Conservation (phyloP, 1,140 invertebrate species). For the Drosophila equinoxialis region DNA sequence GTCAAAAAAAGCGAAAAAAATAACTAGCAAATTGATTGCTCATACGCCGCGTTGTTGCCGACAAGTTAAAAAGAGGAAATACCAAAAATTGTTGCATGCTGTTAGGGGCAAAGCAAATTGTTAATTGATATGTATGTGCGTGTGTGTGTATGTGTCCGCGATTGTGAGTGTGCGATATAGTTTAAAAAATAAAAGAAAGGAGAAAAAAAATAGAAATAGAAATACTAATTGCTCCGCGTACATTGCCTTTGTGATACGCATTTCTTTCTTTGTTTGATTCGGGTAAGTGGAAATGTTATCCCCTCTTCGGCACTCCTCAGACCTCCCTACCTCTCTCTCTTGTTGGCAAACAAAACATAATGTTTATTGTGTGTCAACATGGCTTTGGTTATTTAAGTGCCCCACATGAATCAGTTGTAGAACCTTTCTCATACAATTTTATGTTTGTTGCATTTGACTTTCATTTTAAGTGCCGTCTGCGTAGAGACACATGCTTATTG, state of each 20-base stretch:
- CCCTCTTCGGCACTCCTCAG: neutral
- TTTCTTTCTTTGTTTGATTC: constrained; percentile 1
- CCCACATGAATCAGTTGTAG: constrained; percentile 23
- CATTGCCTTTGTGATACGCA: constrained; percentile 27
- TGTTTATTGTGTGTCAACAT: constrained; percentile 52
- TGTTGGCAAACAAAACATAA: neutral
- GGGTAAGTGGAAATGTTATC: constrained; percentile 47
- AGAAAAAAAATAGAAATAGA: constrained; percentile 31
- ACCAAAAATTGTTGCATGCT: constrained; percentile 68
- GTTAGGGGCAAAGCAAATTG: constrained; percentile 51
- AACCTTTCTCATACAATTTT: constrained; percentile 45
- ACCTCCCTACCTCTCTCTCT: neutral
- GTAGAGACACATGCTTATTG: constrained; percentile 57
- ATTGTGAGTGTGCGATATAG: constrained; percentile 9
- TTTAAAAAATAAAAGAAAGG: constrained; percentile 18
- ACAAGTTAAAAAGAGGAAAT: constrained; percentile 21
- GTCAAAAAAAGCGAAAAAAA: constrained; percentile 60
- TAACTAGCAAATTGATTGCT: constrained; percentile 60
- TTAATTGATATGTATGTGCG: constrained; percentile 58
- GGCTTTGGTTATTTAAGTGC: constrained; percentile 38
- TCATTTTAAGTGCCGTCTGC: constrained; percentile 37
- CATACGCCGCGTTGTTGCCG: constrained; percentile 53
- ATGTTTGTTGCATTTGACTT: constrained; percentile 63
- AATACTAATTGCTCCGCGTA: constrained; percentile 43
- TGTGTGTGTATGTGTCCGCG: constrained; percentile 24